These are phyloP conservation scores for Aramus guarauna DNA, from an alignment of 2,113 vertebrate genomes.

Conservation along the genomic window DNA sequence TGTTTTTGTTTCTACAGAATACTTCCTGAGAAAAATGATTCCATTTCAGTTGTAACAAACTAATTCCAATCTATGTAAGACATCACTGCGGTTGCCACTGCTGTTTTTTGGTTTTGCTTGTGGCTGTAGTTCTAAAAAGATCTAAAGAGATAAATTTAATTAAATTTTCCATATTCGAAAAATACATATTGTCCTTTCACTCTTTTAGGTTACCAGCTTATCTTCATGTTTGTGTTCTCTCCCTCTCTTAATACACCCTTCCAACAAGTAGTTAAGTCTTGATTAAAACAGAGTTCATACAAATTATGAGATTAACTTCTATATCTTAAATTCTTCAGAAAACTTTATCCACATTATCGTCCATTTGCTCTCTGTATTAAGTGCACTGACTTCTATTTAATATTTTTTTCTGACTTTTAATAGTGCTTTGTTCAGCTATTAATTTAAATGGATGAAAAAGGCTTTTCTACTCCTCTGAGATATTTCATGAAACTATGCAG, in stretches of 20 bases:
- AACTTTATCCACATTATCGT: not conserved
- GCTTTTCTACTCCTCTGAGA: not conserved
- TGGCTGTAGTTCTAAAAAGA: not conserved
- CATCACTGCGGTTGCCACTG: not conserved
- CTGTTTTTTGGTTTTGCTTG: not conserved
- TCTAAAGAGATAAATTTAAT: not conserved
- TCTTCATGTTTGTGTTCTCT: not conserved
- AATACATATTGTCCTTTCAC: not conserved
- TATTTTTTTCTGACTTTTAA: not conserved
- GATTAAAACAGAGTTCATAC: not conserved
- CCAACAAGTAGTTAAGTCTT: not conserved
- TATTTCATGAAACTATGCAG: not conserved
- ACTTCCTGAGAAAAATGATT: not conserved
- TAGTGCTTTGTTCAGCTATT: not conserved
- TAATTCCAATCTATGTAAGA: not conserved
- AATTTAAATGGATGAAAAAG: not conserved
- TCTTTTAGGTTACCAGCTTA: not conserved
- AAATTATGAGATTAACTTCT: not conserved
- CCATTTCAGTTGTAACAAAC: not conserved
- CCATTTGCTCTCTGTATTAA: not conserved
- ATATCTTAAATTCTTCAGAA: not conserved
- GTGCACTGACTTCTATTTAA: not conserved
- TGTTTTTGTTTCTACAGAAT: not conserved
- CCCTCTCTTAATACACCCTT: not conserved
- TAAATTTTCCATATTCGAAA: not conserved